phyloP scores from a whole-genome alignment of 2,888 invertebrate genomes.

The Heteromyza rotundicornis region DNA sequence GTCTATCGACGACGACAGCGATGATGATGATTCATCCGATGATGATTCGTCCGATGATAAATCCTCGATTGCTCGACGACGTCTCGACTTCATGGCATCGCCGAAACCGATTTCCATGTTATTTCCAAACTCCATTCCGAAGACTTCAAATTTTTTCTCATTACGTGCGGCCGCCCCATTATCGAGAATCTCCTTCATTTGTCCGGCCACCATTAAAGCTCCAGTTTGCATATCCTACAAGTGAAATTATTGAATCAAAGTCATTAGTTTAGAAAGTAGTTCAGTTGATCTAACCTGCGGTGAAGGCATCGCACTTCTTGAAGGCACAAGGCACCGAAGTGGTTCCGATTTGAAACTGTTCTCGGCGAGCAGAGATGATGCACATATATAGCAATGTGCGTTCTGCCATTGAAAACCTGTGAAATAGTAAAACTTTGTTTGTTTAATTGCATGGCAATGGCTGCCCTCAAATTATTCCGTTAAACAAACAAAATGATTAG shows the following conservation, averaged over 20 bases:
- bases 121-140: conserved; percentile 35
- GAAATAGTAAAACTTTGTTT: too few relatives aligned
- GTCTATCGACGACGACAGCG: too few relatives aligned
- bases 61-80: conserved; percentile 6
- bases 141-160: conserved; percentile 39
- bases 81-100: conserved; percentile 33
- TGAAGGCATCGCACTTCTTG: background rate
- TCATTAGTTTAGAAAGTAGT: too few relatives aligned
- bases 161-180: conserved; percentile 40
- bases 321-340: background rate
- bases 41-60: conserved; percentile 11
- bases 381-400: too few relatives aligned
- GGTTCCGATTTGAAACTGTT: too few relatives aligned
- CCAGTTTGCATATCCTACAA: conserved; percentile 32
- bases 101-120: conserved; percentile 41
- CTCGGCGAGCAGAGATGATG: too few relatives aligned
- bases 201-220: conserved; percentile 36
- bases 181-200: conserved; percentile 40
- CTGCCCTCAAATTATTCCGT: too few relatives aligned
- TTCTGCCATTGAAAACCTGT: too few relatives aligned
- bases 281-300: conserved; percentile 16
- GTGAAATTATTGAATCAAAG: background rate
- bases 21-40: conserved; percentile 2
- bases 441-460: too few relatives aligned
- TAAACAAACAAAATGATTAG: too few relatives aligned